Base-by-base conservation (phyloP, 2,797 vertebrate genomes). In the Diceros bicornis region DNA sequence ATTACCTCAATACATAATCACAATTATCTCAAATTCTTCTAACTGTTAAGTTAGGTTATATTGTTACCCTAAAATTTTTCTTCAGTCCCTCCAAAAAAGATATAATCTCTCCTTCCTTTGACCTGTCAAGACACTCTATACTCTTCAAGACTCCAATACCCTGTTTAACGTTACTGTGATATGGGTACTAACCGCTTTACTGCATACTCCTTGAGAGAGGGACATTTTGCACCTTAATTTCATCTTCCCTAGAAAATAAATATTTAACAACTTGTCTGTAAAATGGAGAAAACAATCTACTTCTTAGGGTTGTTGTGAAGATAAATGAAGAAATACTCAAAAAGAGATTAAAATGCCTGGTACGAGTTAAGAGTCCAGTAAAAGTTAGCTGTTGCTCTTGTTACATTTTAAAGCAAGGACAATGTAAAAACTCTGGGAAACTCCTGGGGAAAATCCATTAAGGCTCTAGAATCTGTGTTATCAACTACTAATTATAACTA, bases 301-400 rank as follows among this genome's bases (percentile, higher is more conserved):
- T 82, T 93, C 78, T 86, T 79, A 84, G 16, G 11, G 37, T 16
- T 85, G 34, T 61, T 75, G 74, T 92, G 14, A 95, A 94, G 41
- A 62, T 84, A 93, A 86, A 84, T 64, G 57, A 64, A 50, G 71
- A 85, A 68, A 79, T 20, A 93, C 9, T 55, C 52, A 66, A 77
- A 52, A 86, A 64, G 29, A 93, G 13, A 89, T 81, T 86, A 75
- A 92, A 96, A 86, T 59, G n/a, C n/a, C 44, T 77, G 71, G 32
- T 62, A 71, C 18, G 7, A 78, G 29, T 78, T 68, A 66, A 90
- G 25, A 90, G 13, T n/a, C 41, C 75, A 90, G 41, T 32, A 66
- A 85, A 66, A 34, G 29, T 59, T 57, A 81, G 29, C 37, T 21
- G 29, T 55, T 91, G 17, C 1, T 90, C 55, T 87, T 44, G 3